phyloP scores from a whole-genome alignment of 2,888 invertebrate species.

The Ptilodon capucinus region DNA sequence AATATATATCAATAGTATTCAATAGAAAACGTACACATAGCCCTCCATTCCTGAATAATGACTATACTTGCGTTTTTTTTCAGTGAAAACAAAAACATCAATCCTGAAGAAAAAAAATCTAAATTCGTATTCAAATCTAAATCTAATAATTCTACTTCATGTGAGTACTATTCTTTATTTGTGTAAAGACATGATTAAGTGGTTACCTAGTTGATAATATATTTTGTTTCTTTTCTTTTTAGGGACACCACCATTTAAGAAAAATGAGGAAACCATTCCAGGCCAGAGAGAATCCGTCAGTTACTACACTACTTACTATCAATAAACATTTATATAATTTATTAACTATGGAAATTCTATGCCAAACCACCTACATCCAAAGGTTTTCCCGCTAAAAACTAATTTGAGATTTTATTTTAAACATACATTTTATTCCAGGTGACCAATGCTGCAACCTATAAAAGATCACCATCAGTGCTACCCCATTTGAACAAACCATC shows the following conservation, averaged over 20 bases:
- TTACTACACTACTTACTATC: too few species aligned
- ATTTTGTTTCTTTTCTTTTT: constrained; percentile 31
- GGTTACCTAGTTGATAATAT: neutral
- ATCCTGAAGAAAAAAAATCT: constrained; percentile 49
- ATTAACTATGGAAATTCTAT: too few species aligned
- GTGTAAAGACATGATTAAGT: neutral
- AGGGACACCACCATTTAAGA: constrained; percentile 62
- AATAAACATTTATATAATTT: too few species aligned
- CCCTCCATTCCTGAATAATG: too few species aligned
- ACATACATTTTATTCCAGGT: too few species aligned
- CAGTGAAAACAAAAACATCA: constrained; percentile 42
- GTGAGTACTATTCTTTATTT: constrained; percentile 36
- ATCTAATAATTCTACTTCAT: constrained; percentile 37
- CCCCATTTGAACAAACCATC: constrained; percentile 10
- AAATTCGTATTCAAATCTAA: constrained; percentile 67
- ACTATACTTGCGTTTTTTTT: too few species aligned
- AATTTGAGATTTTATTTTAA: too few species aligned
- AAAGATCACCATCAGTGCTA: constrained; percentile 28
- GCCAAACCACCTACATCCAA: too few species aligned
- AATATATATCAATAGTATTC: too few species aligned
- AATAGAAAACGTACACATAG: too few species aligned
- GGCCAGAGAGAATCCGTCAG: constrained; percentile 11
- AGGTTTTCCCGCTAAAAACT: too few species aligned
- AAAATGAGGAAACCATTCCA: constrained; percentile 12
- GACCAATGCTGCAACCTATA: constrained; percentile 1